phyloP scores from a whole-genome alignment of 2,113 vertebrate genomes.

The Phodopus roborovskii region DNA sequence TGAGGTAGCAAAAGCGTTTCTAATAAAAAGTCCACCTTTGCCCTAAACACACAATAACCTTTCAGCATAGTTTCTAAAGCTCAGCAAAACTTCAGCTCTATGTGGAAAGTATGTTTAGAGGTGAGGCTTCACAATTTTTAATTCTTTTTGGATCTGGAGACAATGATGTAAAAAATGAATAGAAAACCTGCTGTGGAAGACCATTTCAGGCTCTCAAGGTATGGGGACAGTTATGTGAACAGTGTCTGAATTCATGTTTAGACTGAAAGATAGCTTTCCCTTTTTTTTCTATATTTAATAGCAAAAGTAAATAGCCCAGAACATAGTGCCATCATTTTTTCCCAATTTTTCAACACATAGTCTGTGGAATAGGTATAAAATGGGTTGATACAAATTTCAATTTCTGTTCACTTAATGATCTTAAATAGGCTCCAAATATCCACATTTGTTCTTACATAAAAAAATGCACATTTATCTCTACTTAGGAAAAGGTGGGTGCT shows the following conservation, averaged over 20 bases:
- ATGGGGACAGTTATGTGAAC: neutral
- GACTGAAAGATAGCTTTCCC: constrained; percentile 5
- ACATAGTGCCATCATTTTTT: constrained; percentile 1
- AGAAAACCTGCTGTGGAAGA: constrained; percentile 47
- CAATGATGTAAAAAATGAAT: constrained; percentile 22
- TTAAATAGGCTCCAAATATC: constrained; percentile 38
- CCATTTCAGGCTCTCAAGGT: constrained; percentile 30
- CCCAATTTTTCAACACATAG: neutral
- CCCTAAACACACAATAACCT: constrained; percentile 53
- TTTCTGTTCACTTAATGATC: constrained; percentile 28
- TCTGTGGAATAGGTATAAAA: neutral
- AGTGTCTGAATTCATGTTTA: constrained; percentile 20
- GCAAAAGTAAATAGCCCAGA: constrained; percentile 4
- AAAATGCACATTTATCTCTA: neutral
- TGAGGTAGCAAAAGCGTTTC: constrained; percentile 55
- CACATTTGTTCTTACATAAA: neutral
- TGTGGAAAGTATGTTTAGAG: constrained; percentile 47
- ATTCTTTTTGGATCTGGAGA: constrained; percentile 47
- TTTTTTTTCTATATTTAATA: constrained; percentile 1
- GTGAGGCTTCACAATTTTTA: constrained; percentile 58
- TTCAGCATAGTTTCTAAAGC: constrained; percentile 52
- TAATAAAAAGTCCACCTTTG: constrained; percentile 75
- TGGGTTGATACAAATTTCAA: neutral
- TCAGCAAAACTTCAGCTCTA: constrained; percentile 47
- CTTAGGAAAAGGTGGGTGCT: neutral